Evolutionary conservation across 2,888 invertebrate genomes (phyloP).

Genomic region (Dendrolimus pini): DNA sequence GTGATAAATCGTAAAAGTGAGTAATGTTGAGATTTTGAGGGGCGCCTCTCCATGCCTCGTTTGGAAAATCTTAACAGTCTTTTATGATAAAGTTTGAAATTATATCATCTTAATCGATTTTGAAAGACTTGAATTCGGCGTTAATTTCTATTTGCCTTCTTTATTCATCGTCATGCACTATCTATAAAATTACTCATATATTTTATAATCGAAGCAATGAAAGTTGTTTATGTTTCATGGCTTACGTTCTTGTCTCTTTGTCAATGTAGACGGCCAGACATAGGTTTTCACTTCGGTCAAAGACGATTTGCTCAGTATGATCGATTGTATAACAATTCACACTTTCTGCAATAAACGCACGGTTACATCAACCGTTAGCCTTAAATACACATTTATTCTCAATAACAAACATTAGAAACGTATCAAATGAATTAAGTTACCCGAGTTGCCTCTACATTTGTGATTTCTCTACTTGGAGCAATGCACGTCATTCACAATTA

Average conservation of each 20-base stretch:
- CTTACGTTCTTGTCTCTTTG: not conserved
- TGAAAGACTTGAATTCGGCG: too few species aligned
- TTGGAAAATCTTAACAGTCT: too few species aligned
- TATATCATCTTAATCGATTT: too few species aligned
- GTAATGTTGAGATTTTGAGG: too few species aligned
- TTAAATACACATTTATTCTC: constrained; percentile 17
- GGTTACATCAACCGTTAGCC: constrained; percentile 23
- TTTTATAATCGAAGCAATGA: not conserved
- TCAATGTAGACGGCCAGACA: not conserved
- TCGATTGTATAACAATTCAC: constrained; percentile 31
- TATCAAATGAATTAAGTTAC: not conserved
- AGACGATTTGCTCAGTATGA: constrained; percentile 6
- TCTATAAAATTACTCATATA: not conserved
- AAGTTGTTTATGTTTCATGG: not conserved
- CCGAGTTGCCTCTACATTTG: not conserved
- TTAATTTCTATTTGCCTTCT: not conserved
- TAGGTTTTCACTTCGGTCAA: not conserved
- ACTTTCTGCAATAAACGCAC: constrained; percentile 22
- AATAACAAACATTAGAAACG: constrained; percentile 1
- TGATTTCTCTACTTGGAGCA: not conserved
- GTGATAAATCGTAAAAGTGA: too few species aligned
- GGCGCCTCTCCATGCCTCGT: too few species aligned
- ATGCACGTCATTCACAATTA: not conserved
- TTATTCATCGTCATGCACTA: not conserved
- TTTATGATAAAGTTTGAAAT: too few species aligned